These are phyloP conservation scores for Diaprepes abbreviatus DNA, from an alignment of 2,888 invertebrate species.

Conservation along the genomic window DNA sequence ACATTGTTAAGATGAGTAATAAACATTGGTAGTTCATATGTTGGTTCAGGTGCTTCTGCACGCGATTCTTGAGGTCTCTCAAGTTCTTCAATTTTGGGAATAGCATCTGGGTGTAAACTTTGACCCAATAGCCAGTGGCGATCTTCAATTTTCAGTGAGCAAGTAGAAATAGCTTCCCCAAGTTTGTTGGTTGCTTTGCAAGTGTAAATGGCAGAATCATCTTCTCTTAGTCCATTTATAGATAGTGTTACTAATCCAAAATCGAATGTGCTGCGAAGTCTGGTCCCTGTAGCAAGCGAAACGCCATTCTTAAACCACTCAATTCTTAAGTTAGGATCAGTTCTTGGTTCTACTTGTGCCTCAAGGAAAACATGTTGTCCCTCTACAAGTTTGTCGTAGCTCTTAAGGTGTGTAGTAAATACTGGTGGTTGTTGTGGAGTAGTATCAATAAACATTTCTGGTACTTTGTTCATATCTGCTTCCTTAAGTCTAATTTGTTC, in stretches of 20 bases:
- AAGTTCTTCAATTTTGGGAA: slow-evolving; percentile 86
- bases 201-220: slow-evolving; percentile 96
- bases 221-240: slow-evolving; percentile 86
- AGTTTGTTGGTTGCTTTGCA: slow-evolving; percentile 94
- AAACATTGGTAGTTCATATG: slow-evolving; percentile 89
- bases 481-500: slow-evolving; percentile 92
- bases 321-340: slow-evolving; percentile 87
- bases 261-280: slow-evolving; percentile 94
- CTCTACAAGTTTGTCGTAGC: slow-evolving; percentile 86
- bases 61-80: slow-evolving; percentile 83
- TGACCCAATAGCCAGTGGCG: slow-evolving; percentile 90
- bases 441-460: slow-evolving; percentile 88
- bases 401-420: slow-evolving; percentile 93
- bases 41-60: slow-evolving; percentile 80
- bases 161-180: slow-evolving; percentile 95
- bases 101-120: slow-evolving; percentile 89
- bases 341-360: slow-evolving; percentile 91
- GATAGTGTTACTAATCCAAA: slow-evolving; percentile 96
- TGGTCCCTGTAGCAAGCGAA: slow-evolving; percentile 86
- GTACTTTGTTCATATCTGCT: slow-evolving; percentile 91
- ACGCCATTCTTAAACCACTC: slow-evolving; percentile 96
- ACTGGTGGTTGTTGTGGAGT: slow-evolving; percentile 93
- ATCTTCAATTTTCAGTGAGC: slow-evolving; percentile 90
- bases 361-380: slow-evolving; percentile 89
- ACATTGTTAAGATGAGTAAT: slow-evolving; percentile 93